Base-by-base conservation (phyloP, 2,888 invertebrate species). In the Spatulosminthurus flaviceps region DNA sequence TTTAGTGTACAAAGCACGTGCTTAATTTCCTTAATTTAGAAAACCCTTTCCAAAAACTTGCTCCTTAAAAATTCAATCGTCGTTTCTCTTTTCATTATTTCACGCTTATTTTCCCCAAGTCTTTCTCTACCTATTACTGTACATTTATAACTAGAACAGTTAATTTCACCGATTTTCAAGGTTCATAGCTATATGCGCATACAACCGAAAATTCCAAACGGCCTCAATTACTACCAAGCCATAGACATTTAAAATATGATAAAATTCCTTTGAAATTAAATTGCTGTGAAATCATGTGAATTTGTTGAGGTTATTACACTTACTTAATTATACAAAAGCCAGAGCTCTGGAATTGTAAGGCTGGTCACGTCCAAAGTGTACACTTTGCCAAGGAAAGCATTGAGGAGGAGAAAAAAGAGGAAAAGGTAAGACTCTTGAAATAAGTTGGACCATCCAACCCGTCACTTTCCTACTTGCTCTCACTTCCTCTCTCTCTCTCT, bases 391-490 rank as follows among this genome's bases (percentile, higher is more conserved):
- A n/a, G 9, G 2, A 64, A 64, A 13, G 2, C 64, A 64, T 22
- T n/a, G 1, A 41, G 41, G 41, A 7, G 19, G 51, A n/a, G 51
- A 16, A 9, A 51, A 51, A 19, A 19, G 16, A 51, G 51, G 51
- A 13, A 51, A 51, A n/a, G n/a, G 51, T 51, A 72, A 71, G 21
- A 72, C 22, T 43, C 26, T 43, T 22, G 24, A 26, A 43, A 72
- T 72, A 72, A 72, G 51, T 72, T 22, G 28, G 29, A 67, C 72
- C 51, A 72, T 72, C 51, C 72, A 72, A 72, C 21, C 42, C 72
- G 51, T 51, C 72, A 72, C 51, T 72, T 51, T 26, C 24, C 19
- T 19, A 51, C 51, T 43, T 26, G 24, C 19, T 16, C 26, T 26
- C 72, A 1, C 24, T 72, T 43, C 0, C 2, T 43, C 24, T 41